Evolutionary conservation across 2,888 invertebrate genomes (phyloP).

Genomic region (Cordylochernes scorpioides): DNA sequence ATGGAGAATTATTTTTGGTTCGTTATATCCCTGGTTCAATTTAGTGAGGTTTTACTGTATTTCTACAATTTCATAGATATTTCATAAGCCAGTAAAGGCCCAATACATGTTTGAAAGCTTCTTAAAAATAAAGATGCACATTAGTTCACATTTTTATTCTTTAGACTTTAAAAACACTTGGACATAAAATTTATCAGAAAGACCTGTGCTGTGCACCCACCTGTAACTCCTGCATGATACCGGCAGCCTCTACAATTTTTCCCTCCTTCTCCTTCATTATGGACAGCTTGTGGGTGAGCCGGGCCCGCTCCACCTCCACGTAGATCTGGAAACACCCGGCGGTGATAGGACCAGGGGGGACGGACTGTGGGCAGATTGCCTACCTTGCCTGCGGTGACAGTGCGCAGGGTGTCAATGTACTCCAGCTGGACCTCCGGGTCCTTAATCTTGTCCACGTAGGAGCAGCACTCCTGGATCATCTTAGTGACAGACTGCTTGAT

Average conservation of each 20-base stretch:
- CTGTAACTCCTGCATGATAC: slow-evolving; percentile 81
- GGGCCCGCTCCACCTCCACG: slow-evolving; percentile 94
- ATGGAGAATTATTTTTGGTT: no score
- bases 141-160: no score
- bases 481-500: slow-evolving; percentile 81
- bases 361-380: slow-evolving; percentile 3
- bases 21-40: no score
- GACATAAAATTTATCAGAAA: no score
- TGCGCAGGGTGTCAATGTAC: slow-evolving; percentile 74
- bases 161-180: no score
- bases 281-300: slow-evolving; percentile 48
- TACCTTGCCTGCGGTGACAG: slow-evolving; percentile 85
- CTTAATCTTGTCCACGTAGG: slow-evolving; percentile 71
- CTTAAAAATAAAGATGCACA: no score
- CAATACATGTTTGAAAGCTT: no score
- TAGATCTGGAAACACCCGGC: slow-evolving; percentile 39
- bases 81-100: no score
- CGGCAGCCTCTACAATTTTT: slow-evolving; percentile 54
- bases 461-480: slow-evolving; percentile 67
- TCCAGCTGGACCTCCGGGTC: slow-evolving; percentile 69
- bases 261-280: slow-evolving; percentile 29
- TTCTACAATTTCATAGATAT: no score
- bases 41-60: no score
- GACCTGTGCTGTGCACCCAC: no score
- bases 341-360: background rate